phyloP scores from a whole-genome alignment of 92 coral and sea anemone genomes.

The Anthopleura xanthogrammica region DNA sequence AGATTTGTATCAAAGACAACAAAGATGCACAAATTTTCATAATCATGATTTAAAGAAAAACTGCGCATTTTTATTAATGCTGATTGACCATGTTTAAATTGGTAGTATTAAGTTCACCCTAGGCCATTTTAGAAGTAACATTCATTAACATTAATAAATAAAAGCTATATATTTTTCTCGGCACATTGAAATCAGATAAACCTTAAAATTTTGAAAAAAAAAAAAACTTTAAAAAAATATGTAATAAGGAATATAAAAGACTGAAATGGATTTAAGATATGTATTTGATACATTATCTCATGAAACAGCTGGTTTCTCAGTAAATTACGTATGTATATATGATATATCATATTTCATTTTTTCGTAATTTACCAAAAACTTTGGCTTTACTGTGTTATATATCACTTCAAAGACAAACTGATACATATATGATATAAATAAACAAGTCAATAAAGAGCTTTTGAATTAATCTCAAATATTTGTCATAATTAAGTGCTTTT shows the following conservation, averaged over 20 bases:
- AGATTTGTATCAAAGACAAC: no score
- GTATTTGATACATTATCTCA: background rate
- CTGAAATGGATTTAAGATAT: background rate
- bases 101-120: no score
- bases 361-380: background rate
- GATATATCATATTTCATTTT: background rate
- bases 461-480: slow-evolving; percentile 3
- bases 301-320: background rate
- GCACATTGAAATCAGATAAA: no score
- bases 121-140: no score
- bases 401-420: background rate
- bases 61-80: no score
- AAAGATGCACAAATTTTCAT: no score
- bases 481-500: background rate
- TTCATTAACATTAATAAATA: no score
- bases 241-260: background rate
- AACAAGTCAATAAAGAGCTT: background rate
- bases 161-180: no score
- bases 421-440: background rate
- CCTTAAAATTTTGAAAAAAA: background rate
- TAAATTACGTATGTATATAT: background rate
- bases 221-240: background rate
- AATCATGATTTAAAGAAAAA: no score
- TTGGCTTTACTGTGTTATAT: background rate
- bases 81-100: no score